Base-by-base conservation (phyloP, 2,797 vertebrate genomes). In the Spea hammondii region DNA sequence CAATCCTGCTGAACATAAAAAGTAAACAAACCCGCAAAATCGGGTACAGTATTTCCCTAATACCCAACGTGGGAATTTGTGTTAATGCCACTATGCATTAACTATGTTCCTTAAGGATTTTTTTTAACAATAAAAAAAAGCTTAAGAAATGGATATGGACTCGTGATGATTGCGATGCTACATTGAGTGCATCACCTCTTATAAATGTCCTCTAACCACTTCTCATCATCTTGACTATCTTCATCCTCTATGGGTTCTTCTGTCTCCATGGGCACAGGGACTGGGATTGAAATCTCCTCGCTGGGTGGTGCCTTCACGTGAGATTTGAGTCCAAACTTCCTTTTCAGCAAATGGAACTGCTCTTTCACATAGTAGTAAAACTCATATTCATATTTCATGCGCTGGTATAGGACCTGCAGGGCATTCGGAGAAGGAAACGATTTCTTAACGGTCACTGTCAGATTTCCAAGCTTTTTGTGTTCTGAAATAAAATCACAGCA, bases 301-400 rank as follows among this genome's bases (percentile, higher is more conserved):
- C 89, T 91, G 80, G 92, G 90, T 8, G 84, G 88, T 47, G 91
- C 86, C 9, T 88, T 89, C 54, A 81, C 83, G 5, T 67, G 85
- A 1, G 96, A 95, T 84, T 94, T 96, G 14, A 99, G 94, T 86
- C 98, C 98, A 51, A 99, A 97, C 85, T 98, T 99, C 82, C 93
- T 96, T 88, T 99, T 99, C 77, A 90, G 88, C 78, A 98, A 92
- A 86, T 99, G 97, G 87, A 99, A 99, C 87, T 99, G 97, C 86
- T 98, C 95, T 51, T 94, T 95, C 87, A 99, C 92, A 54, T 97
- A 98, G 91, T 96, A 94, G 91, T 99, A 99, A 89, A 99, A 99
- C 72, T 97, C 94, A 0, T 99, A 99, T 86, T 99, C 98, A 0
- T 96, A 98, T 87, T 90, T 93, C 97, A 99, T 98, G 68, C 96